Percentiles rank a stretch among this genome's conserved stretches.
phyloP scores from a whole-genome alignment of 2,797 vertebrate genomes.

The Alca torda region DNA sequence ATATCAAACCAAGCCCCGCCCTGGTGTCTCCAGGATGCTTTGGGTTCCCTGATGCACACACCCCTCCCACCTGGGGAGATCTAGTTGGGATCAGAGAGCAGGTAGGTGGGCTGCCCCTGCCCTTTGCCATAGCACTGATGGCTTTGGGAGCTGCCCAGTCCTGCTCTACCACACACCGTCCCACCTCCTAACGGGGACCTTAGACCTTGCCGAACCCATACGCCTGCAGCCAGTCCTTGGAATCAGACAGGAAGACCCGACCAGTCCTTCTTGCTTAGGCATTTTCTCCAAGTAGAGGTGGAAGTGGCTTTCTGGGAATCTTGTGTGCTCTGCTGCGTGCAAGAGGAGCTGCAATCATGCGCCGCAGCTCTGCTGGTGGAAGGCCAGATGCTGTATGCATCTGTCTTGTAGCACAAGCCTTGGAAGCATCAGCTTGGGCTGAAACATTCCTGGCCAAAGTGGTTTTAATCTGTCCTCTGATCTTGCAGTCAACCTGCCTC shows the following conservation, averaged over 20 bases:
- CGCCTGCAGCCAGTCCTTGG: background rate
- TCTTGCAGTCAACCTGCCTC: background rate
- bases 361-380: background rate
- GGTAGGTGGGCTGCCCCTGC: background rate
- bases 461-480: background rate
- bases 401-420: background rate
- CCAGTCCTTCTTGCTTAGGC: background rate
- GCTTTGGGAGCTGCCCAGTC: background rate
- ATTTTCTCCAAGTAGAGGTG: background rate
- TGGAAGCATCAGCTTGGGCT: background rate
- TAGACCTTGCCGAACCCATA: background rate
- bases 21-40: background rate
- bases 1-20: background rate
- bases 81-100: background rate
- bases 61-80: background rate
- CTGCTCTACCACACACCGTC: background rate
- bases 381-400: fast-evolving
- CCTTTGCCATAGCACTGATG: background rate
- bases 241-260: background rate
- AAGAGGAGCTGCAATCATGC: fast-evolving
- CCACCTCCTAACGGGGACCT: background rate
- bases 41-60: background rate
- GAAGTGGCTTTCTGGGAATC: background rate
- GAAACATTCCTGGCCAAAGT: background rate
- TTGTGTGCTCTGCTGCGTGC: background rate